phyloP scores from a whole-genome alignment of 2,888 invertebrate species.

The Flexamia atlantica region DNA sequence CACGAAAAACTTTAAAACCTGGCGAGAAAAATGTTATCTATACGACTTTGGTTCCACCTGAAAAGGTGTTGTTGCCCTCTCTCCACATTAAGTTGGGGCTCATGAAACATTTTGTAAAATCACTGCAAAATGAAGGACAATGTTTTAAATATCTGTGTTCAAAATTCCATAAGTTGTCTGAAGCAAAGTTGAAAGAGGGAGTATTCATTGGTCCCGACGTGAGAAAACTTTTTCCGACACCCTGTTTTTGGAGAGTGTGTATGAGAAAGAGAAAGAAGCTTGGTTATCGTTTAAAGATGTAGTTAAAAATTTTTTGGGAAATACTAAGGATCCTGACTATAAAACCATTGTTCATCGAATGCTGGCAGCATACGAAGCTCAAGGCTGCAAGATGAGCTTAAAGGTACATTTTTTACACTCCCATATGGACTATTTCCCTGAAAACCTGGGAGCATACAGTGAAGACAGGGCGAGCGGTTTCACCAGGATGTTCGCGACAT shows the following conservation, averaged over 20 bases:
- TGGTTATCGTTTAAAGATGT: constrained; percentile 64
- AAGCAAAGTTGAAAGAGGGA: constrained; percentile 62
- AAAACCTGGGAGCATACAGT: background rate
- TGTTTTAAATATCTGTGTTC: background rate
- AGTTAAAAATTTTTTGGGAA: constrained; percentile 64
- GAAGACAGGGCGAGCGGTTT: constrained; percentile 17
- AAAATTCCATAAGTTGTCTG: constrained; percentile 58
- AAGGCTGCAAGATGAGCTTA: constrained; percentile 64
- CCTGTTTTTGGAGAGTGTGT: constrained; percentile 62
- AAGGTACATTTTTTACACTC: constrained; percentile 42
- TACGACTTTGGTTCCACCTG: background rate
- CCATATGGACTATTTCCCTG: no score
- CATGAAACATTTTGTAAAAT: constrained; percentile 70
- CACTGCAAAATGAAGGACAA: constrained; percentile 33
- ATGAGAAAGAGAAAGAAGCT: constrained; percentile 61
- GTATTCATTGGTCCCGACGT: constrained; percentile 59
- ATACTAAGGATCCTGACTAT: constrained; percentile 61
- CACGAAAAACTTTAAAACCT: background rate
- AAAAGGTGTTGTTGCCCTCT: constrained; percentile 65
- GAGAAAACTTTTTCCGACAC: constrained; percentile 63
- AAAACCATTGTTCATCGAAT: constrained; percentile 65
- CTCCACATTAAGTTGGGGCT: constrained; percentile 71
- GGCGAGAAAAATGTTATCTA: constrained; percentile 53
- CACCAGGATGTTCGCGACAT: constrained; percentile 22
- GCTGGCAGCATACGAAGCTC: constrained; percentile 54